Evolutionary conservation across 2,797 vertebrate genomes (phyloP).

Genomic region (Brachyalestes nurse): DNA sequence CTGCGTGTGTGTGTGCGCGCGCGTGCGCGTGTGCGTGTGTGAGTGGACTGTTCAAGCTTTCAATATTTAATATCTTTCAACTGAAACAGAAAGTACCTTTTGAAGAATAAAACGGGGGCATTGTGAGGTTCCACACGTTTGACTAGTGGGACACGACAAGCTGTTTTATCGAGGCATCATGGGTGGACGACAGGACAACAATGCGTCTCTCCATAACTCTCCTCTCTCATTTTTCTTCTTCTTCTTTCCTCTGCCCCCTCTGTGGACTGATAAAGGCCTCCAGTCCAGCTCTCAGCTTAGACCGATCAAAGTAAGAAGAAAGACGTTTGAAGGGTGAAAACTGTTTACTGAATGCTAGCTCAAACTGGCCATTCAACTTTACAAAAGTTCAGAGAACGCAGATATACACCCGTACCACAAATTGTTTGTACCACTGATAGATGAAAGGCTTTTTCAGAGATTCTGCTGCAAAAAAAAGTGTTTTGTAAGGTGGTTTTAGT

Average conservation of each 20-base stretch:
- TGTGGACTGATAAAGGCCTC: constrained; percentile 50
- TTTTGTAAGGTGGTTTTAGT: no score
- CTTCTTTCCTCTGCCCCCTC: constrained; percentile 30
- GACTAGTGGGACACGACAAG: constrained; percentile 39
- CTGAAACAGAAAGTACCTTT: no score
- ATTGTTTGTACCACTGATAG: neutral
- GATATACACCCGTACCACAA: neutral
- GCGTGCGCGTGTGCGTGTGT: neutral
- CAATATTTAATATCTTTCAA: no score
- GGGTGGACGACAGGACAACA: neutral
- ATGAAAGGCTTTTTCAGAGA: no score
- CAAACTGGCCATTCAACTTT: neutral
- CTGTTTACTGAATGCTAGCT: constrained; percentile 13
- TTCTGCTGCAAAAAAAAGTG: no score
- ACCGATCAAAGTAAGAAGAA: constrained; percentile 1
- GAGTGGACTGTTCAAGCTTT: neutral
- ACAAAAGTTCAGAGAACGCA: neutral
- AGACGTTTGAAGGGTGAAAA: constrained; percentile 27
- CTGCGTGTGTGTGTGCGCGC: constrained; percentile 17
- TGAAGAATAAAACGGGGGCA: no score
- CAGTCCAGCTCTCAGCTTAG: constrained; percentile 45
- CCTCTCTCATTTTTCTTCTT: neutral
- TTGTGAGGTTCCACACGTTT: no score
- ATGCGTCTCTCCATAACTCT: neutral
- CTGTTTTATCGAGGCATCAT: constrained; percentile 9